Evolutionary conservation across 2,113 vertebrate genomes (phyloP).

Genomic region (cat (Felis catus)): DNA sequence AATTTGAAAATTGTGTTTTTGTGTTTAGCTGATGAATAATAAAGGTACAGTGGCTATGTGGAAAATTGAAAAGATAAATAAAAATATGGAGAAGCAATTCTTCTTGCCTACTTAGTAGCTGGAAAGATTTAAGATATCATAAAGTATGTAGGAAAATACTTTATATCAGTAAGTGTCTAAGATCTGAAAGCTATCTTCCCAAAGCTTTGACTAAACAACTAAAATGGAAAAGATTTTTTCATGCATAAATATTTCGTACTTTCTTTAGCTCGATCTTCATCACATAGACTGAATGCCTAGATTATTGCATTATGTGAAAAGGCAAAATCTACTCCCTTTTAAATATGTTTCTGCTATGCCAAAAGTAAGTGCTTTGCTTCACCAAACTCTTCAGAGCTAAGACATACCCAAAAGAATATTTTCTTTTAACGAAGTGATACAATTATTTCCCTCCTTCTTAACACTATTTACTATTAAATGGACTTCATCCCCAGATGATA

Average conservation of each 20-base stretch:
- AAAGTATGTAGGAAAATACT: neutral
- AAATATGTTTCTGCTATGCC: neutral
- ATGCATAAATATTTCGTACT: neutral
- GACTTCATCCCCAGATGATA: neutral
- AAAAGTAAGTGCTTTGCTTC: neutral
- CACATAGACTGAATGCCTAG: neutral
- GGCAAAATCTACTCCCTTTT: neutral
- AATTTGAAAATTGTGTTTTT: constrained; percentile 51
- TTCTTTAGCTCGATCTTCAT: neutral
- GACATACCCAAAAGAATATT: neutral
- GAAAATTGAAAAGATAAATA: constrained; percentile 51
- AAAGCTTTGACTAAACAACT: constrained; percentile 14
- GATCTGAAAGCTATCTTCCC: constrained; percentile 16
- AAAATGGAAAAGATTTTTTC: constrained; percentile 37
- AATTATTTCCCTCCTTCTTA: constrained; percentile 7
- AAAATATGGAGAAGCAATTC: neutral
- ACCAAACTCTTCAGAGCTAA: neutral
- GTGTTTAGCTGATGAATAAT: constrained; percentile 42
- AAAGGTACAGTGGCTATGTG: neutral
- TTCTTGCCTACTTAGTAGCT: constrained; percentile 22
- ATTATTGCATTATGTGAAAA: neutral
- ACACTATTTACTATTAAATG: constrained; percentile 10
- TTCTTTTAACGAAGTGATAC: constrained; percentile 4
- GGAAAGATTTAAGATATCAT: constrained; percentile 32
- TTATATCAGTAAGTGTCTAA: constrained; percentile 46